Evolutionary conservation across 2,797 vertebrate species (phyloP).

Genomic region (Nannoperca australis): DNA sequence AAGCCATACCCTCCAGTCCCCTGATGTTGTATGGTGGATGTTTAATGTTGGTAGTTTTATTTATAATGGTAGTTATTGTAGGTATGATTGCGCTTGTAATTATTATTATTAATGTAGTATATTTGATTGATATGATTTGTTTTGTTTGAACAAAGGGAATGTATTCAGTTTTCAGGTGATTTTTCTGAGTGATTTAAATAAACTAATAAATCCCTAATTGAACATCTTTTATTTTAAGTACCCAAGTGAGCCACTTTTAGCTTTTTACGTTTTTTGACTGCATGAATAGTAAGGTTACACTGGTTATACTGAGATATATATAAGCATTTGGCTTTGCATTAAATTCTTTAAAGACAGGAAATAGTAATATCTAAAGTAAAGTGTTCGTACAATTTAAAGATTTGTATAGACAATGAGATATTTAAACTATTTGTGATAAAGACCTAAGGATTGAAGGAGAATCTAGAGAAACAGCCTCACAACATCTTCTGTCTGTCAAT

Average conservation of each 20-base stretch:
- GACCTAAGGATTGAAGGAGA: neutral
- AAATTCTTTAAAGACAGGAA: neutral
- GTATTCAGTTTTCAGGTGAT: conserved; percentile 83
- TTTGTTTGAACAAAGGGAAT: conserved; percentile 84
- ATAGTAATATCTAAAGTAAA: neutral
- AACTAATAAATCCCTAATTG: conserved; percentile 76
- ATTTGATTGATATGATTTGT: conserved; percentile 81
- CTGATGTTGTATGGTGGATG: conserved; percentile 83
- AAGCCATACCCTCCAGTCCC: conserved; percentile 82
- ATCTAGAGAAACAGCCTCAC: neutral
- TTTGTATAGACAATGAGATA: neutral
- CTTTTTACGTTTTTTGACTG: neutral
- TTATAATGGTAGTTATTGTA: conserved; percentile 80
- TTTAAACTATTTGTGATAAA: neutral
- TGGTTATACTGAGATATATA: neutral
- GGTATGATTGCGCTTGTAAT: conserved; percentile 83
- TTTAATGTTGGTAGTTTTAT: conserved; percentile 81
- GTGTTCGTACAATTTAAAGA: neutral
- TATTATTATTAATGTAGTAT: conserved; percentile 79
- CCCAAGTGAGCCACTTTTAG: neutral
- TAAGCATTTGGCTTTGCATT: neutral
- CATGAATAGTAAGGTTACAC: neutral
- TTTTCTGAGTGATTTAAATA: conserved; percentile 84
- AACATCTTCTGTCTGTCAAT: neutral
- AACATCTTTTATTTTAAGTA: conserved; percentile 40